Evolutionary conservation across 1,140 invertebrate species (phyloP), one percentile per base, ranked within the genome.

Genomic region (Hetaerina americana): DNA sequence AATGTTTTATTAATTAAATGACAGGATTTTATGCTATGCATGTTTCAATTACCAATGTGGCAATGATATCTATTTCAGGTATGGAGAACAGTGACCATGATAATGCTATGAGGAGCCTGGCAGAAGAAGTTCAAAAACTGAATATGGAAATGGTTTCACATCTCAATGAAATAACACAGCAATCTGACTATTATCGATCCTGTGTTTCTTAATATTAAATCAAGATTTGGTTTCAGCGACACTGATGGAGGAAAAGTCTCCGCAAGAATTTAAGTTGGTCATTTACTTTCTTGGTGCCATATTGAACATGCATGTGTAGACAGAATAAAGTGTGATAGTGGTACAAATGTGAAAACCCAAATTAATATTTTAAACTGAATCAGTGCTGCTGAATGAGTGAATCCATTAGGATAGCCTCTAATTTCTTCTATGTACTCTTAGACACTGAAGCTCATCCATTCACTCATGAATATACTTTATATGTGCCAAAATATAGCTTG

Each of bases 1-100:
- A 49, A 26, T 66, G 1, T n/a, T 27, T 0, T 5, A 29, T 26
- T 22, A 40, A 10, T 15, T 8, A 8, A 12, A 24, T 27, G 5
- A 5, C 27, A 68, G 27, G 29, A 18, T 18, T n/a, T 40, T 15
- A 6, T 49, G 2, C 24, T 68, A 49, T 66, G 10, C 8, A 26
- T 71, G 6, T 66, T 29, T 0, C 24, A 26, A 72, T 25, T 66
- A 29, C 26, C 31, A 68, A 26, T 27, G 8, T 0, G 24, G 29
- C 25, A 27, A 28, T 66, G 40, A 24, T 67, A 70, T 75, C 75
- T 73, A 74, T 78, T 78, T 57, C 77, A 86, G 85, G 81, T 75
- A 83, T 86, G 75, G 81, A 86, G 74, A 77, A 76, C 27, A 80
- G 83, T 66, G 84, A 85, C 73, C 76, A 75, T 77, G 82, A 85